Base-by-base conservation (phyloP, 1,140 invertebrate species). In the Musca vetustissima region DNA sequence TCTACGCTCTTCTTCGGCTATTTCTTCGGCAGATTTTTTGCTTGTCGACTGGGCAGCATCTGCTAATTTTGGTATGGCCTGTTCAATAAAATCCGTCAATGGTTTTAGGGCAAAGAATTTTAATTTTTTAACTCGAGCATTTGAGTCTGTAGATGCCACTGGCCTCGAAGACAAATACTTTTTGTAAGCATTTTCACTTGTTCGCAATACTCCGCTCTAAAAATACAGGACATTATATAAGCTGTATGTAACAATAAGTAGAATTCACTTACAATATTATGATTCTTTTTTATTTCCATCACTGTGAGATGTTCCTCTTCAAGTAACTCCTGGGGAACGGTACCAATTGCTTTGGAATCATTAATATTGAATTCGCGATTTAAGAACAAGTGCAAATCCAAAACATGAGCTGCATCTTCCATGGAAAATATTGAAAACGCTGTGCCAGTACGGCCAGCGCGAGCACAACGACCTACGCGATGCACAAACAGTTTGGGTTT, bases 401-500 rank as follows among this genome's bases (percentile, higher is more conserved):
- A 77, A 1, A 99, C 83, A 83, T 97, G 96, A 1, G 97, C 89
- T 22, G 94, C 86, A 83, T 99, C 98, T 74, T 99, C 97, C 0
- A 90, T 88, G 0, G 91, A 84, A 24, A 99, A 85, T 52, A 99
- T 87, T 9, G 94, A 98, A 78, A 92, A 96, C 0, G 97, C 95
- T 8, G 88, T 91, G 25, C 98, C 98, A 64, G 87, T 88, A 36
- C 95, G 87, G 8, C 97, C 97, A 66, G 97, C 98, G 74, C 98
- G 86, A 9, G 98, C 98, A 85, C 98, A 98, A 74, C 98, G 89
- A 75, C 97, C 98, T 68, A 98, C 98, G 89, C 98, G 89, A 84
- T 99, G 98, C 24, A 99, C 92, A 86, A 98, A 99, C 11, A 99
- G 85, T 85, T 99, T 99, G 0, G 95, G 88, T 83, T 97, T 98